phyloP scores from a whole-genome alignment of 2,113 vertebrate genomes.

The Hassar affinis region DNA sequence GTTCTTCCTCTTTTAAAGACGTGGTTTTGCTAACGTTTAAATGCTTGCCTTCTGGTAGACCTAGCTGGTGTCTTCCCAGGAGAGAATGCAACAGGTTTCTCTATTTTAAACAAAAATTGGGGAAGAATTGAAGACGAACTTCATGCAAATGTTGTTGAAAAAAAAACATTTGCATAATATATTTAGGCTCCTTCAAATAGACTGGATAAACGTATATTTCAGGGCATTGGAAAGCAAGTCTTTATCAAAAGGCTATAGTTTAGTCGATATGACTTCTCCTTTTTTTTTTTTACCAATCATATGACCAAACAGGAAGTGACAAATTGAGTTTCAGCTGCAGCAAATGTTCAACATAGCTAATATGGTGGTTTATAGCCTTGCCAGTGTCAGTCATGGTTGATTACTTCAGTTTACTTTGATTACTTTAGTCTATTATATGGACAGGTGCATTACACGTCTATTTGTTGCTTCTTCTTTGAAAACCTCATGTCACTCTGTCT shows the following conservation, averaged over 20 bases:
- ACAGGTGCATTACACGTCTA: background rate
- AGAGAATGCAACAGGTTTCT: conserved; percentile 1
- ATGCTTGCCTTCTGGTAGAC: conserved; percentile 20
- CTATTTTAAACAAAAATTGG: background rate
- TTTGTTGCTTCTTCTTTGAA: background rate
- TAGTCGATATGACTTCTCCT: background rate
- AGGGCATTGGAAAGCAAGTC: background rate
- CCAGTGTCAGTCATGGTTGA: background rate
- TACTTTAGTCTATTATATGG: background rate
- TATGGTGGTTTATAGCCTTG: background rate
- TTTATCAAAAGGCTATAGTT: background rate
- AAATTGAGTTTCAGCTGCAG: conserved; percentile 23
- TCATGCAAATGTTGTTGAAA: conserved; percentile 38
- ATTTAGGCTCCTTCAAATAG: background rate
- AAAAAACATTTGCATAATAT: conserved; percentile 2
- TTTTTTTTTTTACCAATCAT: conserved; percentile 14
- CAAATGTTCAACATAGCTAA: conserved; percentile 20
- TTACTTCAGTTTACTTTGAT: background rate
- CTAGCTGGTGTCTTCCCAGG: background rate
- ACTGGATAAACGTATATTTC: background rate
- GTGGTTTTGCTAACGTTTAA: conserved; percentile 1
- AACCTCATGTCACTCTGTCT: conserved; percentile 2
- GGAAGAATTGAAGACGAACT: conserved; percentile 3
- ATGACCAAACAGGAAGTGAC: conserved; percentile 47
- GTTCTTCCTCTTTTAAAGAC: conserved; percentile 34